Evolutionary conservation across 2,113 vertebrate species (phyloP).

Genomic region (Mormyrus iriodes): DNA sequence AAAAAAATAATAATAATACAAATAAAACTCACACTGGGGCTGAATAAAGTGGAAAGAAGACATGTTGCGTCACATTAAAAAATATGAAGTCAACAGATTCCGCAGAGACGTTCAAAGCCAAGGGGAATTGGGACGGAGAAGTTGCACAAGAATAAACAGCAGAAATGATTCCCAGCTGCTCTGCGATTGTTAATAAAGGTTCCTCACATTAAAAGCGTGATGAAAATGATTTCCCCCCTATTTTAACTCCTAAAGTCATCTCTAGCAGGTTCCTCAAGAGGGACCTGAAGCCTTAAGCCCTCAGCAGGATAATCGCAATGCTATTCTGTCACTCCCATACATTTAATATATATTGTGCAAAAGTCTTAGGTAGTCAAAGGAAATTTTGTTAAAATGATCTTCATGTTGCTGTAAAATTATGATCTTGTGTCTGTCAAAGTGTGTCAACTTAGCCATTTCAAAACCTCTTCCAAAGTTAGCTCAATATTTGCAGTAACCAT

Average conservation of each 20-base stretch:
- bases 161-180: background rate
- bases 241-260: background rate
- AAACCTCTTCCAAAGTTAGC: background rate
- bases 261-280: background rate
- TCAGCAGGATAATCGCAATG: background rate
- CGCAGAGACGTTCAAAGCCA: background rate
- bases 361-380: background rate
- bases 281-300: background rate
- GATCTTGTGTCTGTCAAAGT: background rate
- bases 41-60: background rate
- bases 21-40: background rate
- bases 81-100: background rate
- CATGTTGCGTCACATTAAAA: background rate
- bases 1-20: background rate
- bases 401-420: background rate
- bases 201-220: background rate
- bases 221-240: background rate
- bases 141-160: background rate
- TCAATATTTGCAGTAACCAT: background rate
- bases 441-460: background rate
- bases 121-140: background rate
- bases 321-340: background rate
- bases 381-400: background rate
- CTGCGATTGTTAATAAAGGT: background rate
- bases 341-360: background rate